Conservation (phyloP, 2,113 vertebrate species). For the Steatornis caripensis region DNA sequence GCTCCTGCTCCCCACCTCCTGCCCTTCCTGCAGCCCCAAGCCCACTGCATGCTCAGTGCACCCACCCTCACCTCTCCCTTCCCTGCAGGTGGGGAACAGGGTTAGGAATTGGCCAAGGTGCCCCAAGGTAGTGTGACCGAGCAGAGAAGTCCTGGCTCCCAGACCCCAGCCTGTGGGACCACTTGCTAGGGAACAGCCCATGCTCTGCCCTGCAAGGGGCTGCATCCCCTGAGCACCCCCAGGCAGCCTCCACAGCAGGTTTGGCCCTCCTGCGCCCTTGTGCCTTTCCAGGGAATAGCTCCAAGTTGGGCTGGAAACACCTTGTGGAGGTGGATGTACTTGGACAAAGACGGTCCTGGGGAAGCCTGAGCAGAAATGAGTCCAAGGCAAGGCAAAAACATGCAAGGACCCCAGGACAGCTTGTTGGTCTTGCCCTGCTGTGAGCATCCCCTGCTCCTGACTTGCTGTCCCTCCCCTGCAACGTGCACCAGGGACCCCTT, state of each 20-base stretch:
- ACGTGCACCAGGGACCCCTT: background rate
- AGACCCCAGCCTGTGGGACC: background rate
- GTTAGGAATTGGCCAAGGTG: fast-evolving
- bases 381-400: background rate
- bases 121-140: background rate
- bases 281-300: background rate
- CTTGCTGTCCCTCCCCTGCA: background rate
- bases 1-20: background rate
- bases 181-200: background rate
- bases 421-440: background rate
- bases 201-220: background rate
- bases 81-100: background rate
- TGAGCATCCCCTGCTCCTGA: background rate
- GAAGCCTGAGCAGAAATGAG: background rate
- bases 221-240: background rate
- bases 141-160: background rate
- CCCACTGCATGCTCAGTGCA: background rate
- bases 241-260: background rate
- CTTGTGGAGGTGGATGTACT: background rate
- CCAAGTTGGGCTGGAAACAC: background rate
- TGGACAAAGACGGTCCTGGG: background rate
- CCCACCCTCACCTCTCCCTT: background rate
- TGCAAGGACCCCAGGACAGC: background rate
- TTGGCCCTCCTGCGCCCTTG: background rate
- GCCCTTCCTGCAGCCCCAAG: background rate